These are phyloP conservation scores for Prunella fulvescens DNA, from an alignment of 2,113 vertebrate species.

Conservation along the genomic window DNA sequence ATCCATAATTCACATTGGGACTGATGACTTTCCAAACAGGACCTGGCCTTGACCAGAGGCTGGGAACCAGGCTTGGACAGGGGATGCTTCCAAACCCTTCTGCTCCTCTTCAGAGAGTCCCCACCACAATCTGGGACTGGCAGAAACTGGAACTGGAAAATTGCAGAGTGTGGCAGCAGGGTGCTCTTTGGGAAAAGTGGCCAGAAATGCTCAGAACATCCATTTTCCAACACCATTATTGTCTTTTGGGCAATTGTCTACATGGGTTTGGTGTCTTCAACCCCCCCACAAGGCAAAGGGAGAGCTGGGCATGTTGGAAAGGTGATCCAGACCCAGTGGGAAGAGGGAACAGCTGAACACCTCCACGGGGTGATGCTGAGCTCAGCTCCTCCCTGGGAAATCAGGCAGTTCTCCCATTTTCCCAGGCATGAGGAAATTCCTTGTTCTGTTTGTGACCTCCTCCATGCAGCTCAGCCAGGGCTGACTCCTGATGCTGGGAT, in stretches of 20 bases:
- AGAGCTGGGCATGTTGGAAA: neutral
- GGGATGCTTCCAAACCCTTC: neutral
- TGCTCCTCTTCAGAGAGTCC: neutral
- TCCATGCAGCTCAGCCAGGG: neutral
- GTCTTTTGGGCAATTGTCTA: fast-evolving
- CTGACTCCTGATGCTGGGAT: neutral
- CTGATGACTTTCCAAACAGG: neutral
- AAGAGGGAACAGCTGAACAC: neutral
- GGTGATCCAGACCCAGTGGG: neutral
- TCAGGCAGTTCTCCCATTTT: neutral
- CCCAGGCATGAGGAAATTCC: neutral
- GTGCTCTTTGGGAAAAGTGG: neutral
- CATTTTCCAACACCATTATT: neutral
- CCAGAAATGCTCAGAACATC: neutral
- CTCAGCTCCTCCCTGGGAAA: neutral
- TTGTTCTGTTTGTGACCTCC: neutral
- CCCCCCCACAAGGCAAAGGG: neutral
- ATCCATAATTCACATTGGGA: neutral
- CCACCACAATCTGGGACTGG: neutral
- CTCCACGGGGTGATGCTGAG: fast-evolving
- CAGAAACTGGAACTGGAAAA: neutral
- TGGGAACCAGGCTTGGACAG: neutral
- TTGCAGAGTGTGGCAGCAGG: neutral
- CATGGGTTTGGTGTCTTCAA: neutral
- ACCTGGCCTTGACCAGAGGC: neutral